A percentile compares a stretch with the other conserved stretches of the same genome.
Evolutionary conservation across 35 echinoderm and acorn worm genomes (phyloP).

Genomic region (Acanthaster planci): DNA sequence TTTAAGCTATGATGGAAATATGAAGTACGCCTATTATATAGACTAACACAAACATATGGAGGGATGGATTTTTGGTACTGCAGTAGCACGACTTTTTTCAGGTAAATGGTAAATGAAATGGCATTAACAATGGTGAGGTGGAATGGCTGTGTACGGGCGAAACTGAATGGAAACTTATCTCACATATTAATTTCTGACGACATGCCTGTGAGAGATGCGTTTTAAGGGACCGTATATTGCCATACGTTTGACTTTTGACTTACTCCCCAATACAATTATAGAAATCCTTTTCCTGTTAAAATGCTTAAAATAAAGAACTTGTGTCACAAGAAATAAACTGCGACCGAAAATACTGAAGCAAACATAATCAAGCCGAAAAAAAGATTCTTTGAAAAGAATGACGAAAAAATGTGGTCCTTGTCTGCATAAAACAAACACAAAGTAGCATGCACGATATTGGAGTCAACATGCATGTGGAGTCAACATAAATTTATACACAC

Average conservation of each 20-base stretch:
- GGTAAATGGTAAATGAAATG: not conserved
- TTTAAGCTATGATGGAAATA: not conserved
- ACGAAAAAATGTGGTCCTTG: not conserved
- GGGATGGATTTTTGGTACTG: not conserved
- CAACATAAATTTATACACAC: not conserved
- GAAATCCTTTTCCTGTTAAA: not conserved
- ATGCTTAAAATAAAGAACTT: not conserved
- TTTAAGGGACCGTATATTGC: not conserved
- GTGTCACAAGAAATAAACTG: not conserved
- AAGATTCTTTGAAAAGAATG: not conserved
- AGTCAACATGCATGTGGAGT: not conserved
- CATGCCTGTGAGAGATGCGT: not conserved
- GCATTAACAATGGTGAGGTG: not conserved
- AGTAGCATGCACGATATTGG: not conserved
- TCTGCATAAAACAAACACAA: not conserved
- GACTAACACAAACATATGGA: not conserved
- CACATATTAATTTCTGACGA: not conserved
- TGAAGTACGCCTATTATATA: too few species aligned
- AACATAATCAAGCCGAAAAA: not conserved
- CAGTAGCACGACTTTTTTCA: slow-evolving; percentile 24
- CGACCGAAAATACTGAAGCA: not conserved
- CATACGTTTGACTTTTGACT: not conserved
- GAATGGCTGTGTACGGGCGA: not conserved
- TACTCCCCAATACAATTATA: not conserved
- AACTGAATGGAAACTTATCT: not conserved